Evolutionary conservation across 2,888 invertebrate species (phyloP).

Genomic region (Tethea ocularis): DNA sequence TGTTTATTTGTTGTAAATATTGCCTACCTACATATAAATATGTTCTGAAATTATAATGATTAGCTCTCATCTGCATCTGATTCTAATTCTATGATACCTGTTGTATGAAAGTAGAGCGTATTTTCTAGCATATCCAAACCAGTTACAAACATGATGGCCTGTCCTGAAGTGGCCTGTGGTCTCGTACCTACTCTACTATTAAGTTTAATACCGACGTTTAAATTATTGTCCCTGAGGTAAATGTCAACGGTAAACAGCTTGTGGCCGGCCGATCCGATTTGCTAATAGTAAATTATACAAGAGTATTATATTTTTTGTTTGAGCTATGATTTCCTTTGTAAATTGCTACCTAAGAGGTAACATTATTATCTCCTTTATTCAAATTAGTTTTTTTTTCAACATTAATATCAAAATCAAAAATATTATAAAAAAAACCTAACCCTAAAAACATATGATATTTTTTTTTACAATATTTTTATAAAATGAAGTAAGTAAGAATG

Average conservation of each 20-base stretch:
- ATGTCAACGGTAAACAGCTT: conserved; percentile 2
- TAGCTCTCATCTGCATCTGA: not conserved
- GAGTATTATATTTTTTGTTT: conserved; percentile 2
- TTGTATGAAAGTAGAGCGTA: not conserved
- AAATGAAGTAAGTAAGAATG: too few relatives aligned
- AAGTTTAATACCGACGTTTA: conserved; percentile 14
- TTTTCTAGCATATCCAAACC: not conserved
- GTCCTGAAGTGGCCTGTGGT: not conserved
- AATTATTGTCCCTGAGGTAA: conserved; percentile 16
- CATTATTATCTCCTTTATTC: too few relatives aligned
- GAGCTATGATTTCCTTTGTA: not conserved
- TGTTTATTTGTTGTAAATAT: too few relatives aligned
- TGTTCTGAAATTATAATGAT: not conserved
- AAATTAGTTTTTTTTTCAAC: too few relatives aligned
- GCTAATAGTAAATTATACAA: not conserved
- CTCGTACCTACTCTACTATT: conserved; percentile 18
- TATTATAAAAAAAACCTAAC: too few relatives aligned
- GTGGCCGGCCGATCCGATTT: not conserved
- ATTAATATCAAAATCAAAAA: too few relatives aligned
- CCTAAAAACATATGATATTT: too few relatives aligned
- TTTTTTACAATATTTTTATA: too few relatives aligned
- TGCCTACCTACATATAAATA: not conserved
- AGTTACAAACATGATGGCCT: conserved; percentile 1
- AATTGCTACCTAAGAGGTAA: not conserved
- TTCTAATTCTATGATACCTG: not conserved